Percentiles rank a stretch among this genome's conserved stretches.
Conservation (phyloP, 2,113 vertebrate species). For the Pogona vitticeps region DNA sequence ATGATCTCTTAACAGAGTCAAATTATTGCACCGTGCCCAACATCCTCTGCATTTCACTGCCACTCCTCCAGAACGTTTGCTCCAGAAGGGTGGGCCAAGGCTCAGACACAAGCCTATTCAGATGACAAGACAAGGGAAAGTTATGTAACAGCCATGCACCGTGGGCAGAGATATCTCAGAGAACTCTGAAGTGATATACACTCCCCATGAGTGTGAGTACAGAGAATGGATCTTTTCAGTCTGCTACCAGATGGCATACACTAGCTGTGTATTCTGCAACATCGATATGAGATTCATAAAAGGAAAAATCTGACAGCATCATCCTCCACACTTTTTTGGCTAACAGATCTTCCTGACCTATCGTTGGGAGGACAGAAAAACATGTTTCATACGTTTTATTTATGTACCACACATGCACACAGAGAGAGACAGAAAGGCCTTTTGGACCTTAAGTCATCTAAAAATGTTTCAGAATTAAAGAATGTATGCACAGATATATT, state of each 20-base stretch:
- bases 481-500: no score
- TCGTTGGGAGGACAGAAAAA: background rate
- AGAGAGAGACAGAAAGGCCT: background rate
- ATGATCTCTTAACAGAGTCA: conserved; percentile 19
- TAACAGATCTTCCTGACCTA: background rate
- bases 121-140: conserved; percentile 7
- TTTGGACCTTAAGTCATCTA: no score
- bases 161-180: conserved; percentile 47
- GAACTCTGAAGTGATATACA: conserved; percentile 36
- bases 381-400: background rate
- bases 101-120: conserved; percentile 26
- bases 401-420: background rate
- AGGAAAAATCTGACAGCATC: conserved; percentile 27
- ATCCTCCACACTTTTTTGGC: background rate
- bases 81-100: conserved; percentile 43
- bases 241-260: conserved; percentile 12
- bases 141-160: conserved; percentile 52
- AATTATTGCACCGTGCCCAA: conserved; percentile 34
- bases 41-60: conserved; percentile 47
- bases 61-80: conserved; percentile 41
- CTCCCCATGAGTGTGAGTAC: background rate
- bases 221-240: background rate
- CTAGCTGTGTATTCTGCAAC: rapidly evolving
- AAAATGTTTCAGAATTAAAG: no score
- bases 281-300: background rate